Base-by-base conservation (phyloP, 2,113 vertebrate species). In the Lipophrys pholis region DNA sequence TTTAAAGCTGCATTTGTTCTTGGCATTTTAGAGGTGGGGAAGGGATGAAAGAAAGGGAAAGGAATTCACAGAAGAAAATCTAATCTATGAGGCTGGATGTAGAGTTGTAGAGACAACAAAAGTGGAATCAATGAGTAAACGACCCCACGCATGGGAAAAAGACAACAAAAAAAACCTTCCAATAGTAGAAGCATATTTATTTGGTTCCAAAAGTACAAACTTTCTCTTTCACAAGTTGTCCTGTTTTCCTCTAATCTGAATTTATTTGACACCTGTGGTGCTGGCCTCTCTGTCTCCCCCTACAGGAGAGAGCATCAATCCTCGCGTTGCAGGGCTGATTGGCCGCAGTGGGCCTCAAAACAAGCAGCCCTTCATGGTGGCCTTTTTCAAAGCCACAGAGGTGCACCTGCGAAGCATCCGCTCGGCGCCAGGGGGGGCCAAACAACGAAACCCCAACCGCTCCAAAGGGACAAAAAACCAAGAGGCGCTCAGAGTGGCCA, bases 351-450 rank as follows among this genome's bases (percentile, higher is more conserved):
- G 97, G 58, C 97, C 96, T 0, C 97, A 99, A 93, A 98, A 95
- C 90, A 99, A 99, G 91, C 97, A 99, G 84, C 96, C 97, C 0
- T 99, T 99, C 94, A 99, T 97, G 50, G 97, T 99, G 66, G 97
- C 96, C 83, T 99, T 99, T 89, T 99, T 99, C 90, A 99, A 98
- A 93, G 97, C 97, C 80, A 97, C 96, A 0, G 97, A 98, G 88
- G 95, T 98, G n/a, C 97, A 97, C 70, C 93, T 98, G 57, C 97
- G 97, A 55, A 98, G 96, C 39, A 93, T 96, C 73, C 96, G 97
- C 83, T 98, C 97, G 7, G 86, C 96, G 0, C 69, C 88, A 11
- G 87, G 86, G 1, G 89, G 95, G 5, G 85, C 85, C 53, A 99
- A 97, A 86, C 96, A 97, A 54, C 94, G 97, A 8, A 97, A 95